Evolutionary conservation across 1,140 invertebrate genomes (phyloP).

Genomic region (Drosophila parabipectinata): DNA sequence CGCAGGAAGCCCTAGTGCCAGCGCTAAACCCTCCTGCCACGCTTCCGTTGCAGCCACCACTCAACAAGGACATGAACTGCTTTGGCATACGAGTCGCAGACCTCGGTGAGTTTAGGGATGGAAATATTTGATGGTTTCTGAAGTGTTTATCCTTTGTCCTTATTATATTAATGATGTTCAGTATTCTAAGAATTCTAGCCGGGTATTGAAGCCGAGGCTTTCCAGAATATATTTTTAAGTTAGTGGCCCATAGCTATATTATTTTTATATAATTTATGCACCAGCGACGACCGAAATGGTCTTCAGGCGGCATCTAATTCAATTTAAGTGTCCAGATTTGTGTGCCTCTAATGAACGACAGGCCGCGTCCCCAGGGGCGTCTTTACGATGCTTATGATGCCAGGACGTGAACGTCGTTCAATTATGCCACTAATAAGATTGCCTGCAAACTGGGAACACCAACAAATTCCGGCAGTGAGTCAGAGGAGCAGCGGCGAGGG

Average conservation of each 20-base stretch:
- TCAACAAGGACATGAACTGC: constrained; percentile 83
- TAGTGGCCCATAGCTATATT: no score
- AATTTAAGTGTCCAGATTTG: constrained; percentile 64
- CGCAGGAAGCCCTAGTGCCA: constrained; percentile 86
- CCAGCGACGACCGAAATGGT: neutral
- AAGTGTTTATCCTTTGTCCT: no score
- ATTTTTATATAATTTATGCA: neutral
- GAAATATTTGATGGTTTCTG: constrained; percentile 1
- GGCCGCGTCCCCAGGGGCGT: constrained; percentile 46
- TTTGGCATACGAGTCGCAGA: constrained; percentile 85
- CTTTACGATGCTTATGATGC: constrained; percentile 48
- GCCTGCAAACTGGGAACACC: constrained; percentile 58
- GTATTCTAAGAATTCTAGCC: no score
- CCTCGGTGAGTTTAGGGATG: constrained; percentile 84
- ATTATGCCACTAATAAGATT: constrained; percentile 76
- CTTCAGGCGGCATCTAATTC: constrained; percentile 40
- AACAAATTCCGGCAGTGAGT: constrained; percentile 64
- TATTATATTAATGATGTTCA: no score
- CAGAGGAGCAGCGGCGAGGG: constrained; percentile 25
- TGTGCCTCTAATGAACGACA: constrained; percentile 44
- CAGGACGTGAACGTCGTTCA: constrained; percentile 39
- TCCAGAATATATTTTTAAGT: no score
- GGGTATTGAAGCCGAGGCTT: no score
- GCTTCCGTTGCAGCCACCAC: constrained; percentile 70
- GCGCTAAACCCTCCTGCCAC: constrained; percentile 75